phyloP scores from a whole-genome alignment of 92 coral and sea anemone genomes.

The Phymanthus crucifer region DNA sequence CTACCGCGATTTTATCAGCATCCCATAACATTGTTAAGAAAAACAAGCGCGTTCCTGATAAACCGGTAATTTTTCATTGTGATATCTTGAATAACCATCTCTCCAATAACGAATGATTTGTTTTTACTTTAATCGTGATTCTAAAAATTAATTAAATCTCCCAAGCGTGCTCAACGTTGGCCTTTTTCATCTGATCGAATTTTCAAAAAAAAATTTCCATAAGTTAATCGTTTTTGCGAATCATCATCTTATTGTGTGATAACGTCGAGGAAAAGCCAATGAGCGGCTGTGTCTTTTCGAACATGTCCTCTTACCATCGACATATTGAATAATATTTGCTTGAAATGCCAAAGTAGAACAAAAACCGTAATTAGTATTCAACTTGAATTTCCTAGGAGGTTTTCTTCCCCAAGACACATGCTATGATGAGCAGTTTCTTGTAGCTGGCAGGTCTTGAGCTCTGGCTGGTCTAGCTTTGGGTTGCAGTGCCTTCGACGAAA shows the following conservation, averaged over 20 bases:
- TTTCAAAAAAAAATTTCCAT: not conserved
- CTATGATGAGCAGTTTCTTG: not conserved
- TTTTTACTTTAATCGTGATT: too few relatives aligned
- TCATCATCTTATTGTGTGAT: not conserved
- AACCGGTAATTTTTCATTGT: slow-evolving; percentile 4
- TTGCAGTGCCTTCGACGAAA: not conserved
- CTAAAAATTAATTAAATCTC: too few relatives aligned
- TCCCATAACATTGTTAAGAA: not conserved
- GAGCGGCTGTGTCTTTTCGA: not conserved
- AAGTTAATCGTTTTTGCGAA: not conserved
- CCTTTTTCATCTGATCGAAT: not conserved
- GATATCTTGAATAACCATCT: not conserved
- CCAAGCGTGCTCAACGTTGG: not conserved
- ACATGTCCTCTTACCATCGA: not conserved
- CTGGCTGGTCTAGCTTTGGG: not conserved
- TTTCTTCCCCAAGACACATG: not conserved
- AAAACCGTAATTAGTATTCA: not conserved
- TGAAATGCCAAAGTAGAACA: not conserved
- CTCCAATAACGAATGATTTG: too few relatives aligned
- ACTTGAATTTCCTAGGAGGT: not conserved
- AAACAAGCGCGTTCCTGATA: not conserved
- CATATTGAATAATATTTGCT: not conserved
- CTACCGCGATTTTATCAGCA: too few relatives aligned
- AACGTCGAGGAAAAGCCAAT: not conserved
- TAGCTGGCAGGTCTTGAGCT: not conserved